Conservation (phyloP, 1,140 invertebrate species). For the Epicauta chinensis region DNA sequence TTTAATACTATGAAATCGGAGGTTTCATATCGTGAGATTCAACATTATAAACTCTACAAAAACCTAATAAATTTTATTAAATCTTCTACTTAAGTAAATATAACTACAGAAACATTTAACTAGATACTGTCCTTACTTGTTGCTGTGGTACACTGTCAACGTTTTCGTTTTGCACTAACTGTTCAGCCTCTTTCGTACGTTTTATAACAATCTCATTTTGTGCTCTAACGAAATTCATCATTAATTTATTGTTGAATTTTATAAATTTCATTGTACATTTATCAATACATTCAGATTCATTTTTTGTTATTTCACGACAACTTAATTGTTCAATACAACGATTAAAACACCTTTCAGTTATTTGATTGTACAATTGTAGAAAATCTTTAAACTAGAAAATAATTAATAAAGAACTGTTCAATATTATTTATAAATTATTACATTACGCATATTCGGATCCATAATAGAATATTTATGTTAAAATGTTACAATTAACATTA, state of each 20-base stretch:
- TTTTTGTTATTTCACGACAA: constrained; percentile 62
- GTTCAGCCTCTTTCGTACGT: constrained; percentile 29
- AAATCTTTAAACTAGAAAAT: constrained; percentile 78
- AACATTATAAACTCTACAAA: too few relatives aligned
- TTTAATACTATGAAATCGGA: too few relatives aligned
- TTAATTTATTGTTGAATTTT: constrained; percentile 34
- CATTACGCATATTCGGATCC: too few relatives aligned
- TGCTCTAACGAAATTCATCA: constrained; percentile 30
- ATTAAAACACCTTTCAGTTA: constrained; percentile 86
- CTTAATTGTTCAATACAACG: constrained; percentile 91
- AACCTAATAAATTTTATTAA: too few relatives aligned
- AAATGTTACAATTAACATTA: too few relatives aligned
- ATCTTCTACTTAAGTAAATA: too few relatives aligned
- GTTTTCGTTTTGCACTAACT: constrained; percentile 7
- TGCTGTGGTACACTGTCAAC: too few relatives aligned
- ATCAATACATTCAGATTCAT: constrained; percentile 38
- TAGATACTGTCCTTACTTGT: neutral
- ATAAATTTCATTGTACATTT: constrained; percentile 35
- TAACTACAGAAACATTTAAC: too few relatives aligned
- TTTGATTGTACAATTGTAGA: constrained; percentile 83
- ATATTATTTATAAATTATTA: too few relatives aligned
- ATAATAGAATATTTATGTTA: too few relatives aligned
- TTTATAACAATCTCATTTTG: constrained; percentile 30
- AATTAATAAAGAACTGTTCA: too few relatives aligned
- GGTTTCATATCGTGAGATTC: too few relatives aligned